Conservation (phyloP, 1,140 invertebrate genomes). For the Trachelipus rathkii region DNA sequence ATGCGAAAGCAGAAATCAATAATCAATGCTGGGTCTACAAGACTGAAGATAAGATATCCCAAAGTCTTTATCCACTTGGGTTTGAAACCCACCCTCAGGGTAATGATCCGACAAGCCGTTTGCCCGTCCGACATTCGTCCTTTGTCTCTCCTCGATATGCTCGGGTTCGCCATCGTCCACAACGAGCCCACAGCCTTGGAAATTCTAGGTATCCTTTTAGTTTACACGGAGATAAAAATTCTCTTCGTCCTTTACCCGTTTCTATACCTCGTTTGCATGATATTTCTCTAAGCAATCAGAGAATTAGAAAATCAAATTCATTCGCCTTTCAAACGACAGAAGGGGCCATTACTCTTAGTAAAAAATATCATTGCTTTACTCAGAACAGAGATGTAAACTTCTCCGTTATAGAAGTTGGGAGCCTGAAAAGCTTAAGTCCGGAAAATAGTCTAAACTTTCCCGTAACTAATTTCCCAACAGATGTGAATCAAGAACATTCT, state of each 20-base stretch:
- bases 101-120: slow-evolving; percentile 24
- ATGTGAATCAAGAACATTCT: too few species aligned
- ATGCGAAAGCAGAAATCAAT: background rate
- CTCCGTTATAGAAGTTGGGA: slow-evolving; percentile 39
- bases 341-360: slow-evolving; percentile 30
- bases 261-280: background rate
- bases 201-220: background rate
- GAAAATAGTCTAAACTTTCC: slow-evolving; percentile 35
- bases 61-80: slow-evolving; percentile 33
- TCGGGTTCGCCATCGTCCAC: slow-evolving; percentile 38
- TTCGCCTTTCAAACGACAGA: background rate
- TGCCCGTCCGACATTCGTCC: slow-evolving; percentile 39
- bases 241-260: background rate
- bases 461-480: slow-evolving; percentile 22
- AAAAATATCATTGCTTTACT: slow-evolving; percentile 41
- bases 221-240: background rate
- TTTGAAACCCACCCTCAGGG: slow-evolving; percentile 29
- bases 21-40: background rate
- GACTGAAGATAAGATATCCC: background rate
- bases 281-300: background rate
- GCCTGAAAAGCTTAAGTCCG: slow-evolving; percentile 25
- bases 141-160: slow-evolving; percentile 37
- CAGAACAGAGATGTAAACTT: slow-evolving; percentile 33
- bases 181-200: slow-evolving; percentile 38
- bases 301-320: background rate